These are phyloP conservation scores for Hormaphis cornu DNA, from an alignment of 1,140 invertebrate genomes.

Conservation along the genomic window DNA sequence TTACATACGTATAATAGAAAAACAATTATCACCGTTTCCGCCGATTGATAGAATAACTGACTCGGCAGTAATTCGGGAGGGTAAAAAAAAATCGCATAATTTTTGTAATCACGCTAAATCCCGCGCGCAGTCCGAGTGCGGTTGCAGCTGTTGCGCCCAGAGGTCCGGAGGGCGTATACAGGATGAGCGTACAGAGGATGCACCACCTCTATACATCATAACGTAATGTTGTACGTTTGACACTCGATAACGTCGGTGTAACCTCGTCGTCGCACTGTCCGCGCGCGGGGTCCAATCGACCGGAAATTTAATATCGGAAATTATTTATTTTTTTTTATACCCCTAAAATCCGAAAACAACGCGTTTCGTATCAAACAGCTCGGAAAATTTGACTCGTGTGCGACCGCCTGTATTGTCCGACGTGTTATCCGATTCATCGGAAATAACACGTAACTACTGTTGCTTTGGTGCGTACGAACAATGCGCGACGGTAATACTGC, in stretches of 20 bases:
- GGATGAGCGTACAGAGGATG: too few relatives aligned
- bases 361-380: constrained; percentile 29
- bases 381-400: constrained; percentile 27
- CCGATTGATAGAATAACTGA: neutral
- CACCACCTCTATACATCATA: neutral
- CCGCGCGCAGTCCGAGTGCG: constrained; percentile 11
- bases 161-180: neutral
- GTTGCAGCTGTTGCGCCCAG: constrained; percentile 11
- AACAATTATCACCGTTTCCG: constrained; percentile 22
- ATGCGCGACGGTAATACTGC: too few relatives aligned
- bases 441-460: too few relatives aligned
- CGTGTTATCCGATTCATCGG: neutral
- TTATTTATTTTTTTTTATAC: constrained; percentile 3
- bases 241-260: neutral
- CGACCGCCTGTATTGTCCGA: neutral
- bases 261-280: neutral
- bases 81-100: neutral
- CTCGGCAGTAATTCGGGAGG: constrained; percentile 9
- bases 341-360: constrained; percentile 22
- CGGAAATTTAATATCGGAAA: constrained; percentile 30
- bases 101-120: constrained; percentile 8
- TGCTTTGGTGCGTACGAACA: too few relatives aligned
- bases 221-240: neutral
- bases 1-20: neutral
- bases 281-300: neutral